A percentile compares a stretch with the other conserved stretches of the same genome.
Conservation (phyloP, 2,797 vertebrate species). For the Muraenolepis orangiensis region DNA sequence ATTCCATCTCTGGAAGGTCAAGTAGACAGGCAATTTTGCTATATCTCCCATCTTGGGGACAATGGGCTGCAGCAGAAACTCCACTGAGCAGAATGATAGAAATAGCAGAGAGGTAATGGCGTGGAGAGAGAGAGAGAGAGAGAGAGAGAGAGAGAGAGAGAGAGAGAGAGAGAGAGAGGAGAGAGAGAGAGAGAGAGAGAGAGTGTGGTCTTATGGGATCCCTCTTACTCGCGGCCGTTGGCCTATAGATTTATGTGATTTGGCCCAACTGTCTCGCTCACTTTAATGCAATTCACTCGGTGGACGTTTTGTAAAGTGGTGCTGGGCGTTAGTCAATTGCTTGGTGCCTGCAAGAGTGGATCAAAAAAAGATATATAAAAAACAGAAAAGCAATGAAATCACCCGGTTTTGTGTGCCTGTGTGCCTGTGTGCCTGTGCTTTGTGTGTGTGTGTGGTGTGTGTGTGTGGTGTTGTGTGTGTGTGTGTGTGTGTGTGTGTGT, state of each 20-base stretch:
- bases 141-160: conserved; percentile 23
- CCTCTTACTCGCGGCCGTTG: conserved; percentile 33
- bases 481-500: conserved; percentile 1
- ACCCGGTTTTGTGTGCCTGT: neutral
- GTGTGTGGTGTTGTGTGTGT: neutral
- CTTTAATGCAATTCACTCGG: conserved; percentile 46
- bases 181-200: conserved; percentile 17
- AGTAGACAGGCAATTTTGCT: conserved; percentile 51
- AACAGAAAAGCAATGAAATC: conserved; percentile 7
- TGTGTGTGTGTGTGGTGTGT: neutral
- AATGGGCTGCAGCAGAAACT: conserved; percentile 49
- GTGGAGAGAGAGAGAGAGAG: conserved; percentile 16
- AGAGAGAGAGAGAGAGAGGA: conserved; percentile 15
- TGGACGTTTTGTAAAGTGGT: conserved; percentile 26
- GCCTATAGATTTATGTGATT: conserved; percentile 44
- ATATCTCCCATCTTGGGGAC: conserved; percentile 44
- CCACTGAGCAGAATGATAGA: conserved; percentile 47
- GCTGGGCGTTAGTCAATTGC: conserved; percentile 16
- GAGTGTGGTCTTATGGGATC: conserved; percentile 40
- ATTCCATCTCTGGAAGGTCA: conserved; percentile 61
- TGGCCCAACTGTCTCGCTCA: conserved; percentile 16
- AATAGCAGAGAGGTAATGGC: conserved; percentile 47
- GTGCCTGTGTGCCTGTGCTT: conserved; percentile 1
- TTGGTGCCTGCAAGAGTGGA: conserved; percentile 13
- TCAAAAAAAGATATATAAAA: neutral